Conservation (phyloP, 2,797 vertebrate genomes). For the Hafferia zeledoni region DNA sequence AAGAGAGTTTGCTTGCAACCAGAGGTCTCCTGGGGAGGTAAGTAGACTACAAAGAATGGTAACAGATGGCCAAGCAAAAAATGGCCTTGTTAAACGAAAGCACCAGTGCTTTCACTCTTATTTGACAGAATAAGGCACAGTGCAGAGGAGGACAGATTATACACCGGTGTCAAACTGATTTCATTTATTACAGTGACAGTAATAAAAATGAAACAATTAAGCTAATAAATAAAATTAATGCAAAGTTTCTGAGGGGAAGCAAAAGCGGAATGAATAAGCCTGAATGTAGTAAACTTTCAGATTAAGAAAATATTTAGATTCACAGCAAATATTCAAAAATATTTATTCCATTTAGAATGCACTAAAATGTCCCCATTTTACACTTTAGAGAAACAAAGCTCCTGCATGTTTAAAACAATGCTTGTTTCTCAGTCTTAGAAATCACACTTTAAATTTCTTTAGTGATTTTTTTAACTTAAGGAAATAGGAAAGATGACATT, state of each 20-base stretch:
- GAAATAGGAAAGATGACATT: background rate
- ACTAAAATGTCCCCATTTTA: background rate
- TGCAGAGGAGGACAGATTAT: background rate
- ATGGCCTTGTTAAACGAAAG: background rate
- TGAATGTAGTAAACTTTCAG: background rate
- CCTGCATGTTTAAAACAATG: background rate
- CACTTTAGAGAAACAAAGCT: background rate
- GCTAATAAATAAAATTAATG: background rate
- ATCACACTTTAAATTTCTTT: background rate
- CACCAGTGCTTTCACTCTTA: background rate
- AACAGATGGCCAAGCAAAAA: constrained; percentile 46
- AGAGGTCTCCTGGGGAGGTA: constrained; percentile 14
- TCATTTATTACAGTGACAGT: background rate
- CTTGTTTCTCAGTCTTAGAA: background rate
- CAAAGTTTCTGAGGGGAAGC: background rate
- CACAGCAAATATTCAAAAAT: background rate
- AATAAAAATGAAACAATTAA: background rate
- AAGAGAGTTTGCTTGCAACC: background rate
- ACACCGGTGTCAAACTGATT: background rate
- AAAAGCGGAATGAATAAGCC: background rate
- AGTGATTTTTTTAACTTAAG: background rate
- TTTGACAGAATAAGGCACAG: background rate
- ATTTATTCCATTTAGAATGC: background rate
- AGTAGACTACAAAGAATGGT: constrained; percentile 10
- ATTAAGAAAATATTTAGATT: background rate